Base-by-base conservation (phyloP, 2,113 vertebrate species). In the Pteropus alecto region DNA sequence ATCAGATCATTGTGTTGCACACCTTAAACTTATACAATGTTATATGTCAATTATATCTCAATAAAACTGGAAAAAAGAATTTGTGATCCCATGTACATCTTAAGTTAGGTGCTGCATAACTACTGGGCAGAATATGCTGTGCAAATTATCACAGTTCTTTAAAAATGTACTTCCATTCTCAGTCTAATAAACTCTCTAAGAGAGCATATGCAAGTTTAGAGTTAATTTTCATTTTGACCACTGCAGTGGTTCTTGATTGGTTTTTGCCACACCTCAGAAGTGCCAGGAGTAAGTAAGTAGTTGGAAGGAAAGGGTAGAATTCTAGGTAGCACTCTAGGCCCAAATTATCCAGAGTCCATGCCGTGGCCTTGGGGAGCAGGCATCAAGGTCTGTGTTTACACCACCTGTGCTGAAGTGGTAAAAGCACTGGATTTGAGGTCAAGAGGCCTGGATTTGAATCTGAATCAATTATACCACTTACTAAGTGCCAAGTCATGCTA, bases 121-220 rank as follows among this genome's bases (percentile, higher is more conserved):
- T 71, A 48, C 61, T 60, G 18, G 6, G 19, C 5, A 94, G 63
- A 84, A 63, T 90, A 35, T 60, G 38, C 48, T 92, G 16, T 82
- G 35, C 35, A 86, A 90, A 60, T 68, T 70, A 58, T 30, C 84
- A 38, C 46, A 68, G 35, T 94, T 63, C 43, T 87, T 97, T 54
- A 73, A 92, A 95, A 83, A 33, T 67, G 9, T n/a, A 71, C 56
- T 73, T 67, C 11, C n/a, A 24, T 43, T 68, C 3, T 87, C n/a
- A 70, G 43, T 46, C n/a, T 93, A 86, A 86, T 97, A 70, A 87
- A n/a, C 67, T 86, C 58, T 93, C 16, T 51, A 85, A 61, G 43
- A 30, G 48, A 77, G 18, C 84, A 76, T 82, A 60, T n/a, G 30
- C 30, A 74, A 83, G 9, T 68, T 87, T 48, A 85, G 48, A 67